Evolutionary conservation across 2,113 vertebrate species (phyloP), one percentile per base, ranked within the genome.

Genomic region (Mus spicilegus): DNA sequence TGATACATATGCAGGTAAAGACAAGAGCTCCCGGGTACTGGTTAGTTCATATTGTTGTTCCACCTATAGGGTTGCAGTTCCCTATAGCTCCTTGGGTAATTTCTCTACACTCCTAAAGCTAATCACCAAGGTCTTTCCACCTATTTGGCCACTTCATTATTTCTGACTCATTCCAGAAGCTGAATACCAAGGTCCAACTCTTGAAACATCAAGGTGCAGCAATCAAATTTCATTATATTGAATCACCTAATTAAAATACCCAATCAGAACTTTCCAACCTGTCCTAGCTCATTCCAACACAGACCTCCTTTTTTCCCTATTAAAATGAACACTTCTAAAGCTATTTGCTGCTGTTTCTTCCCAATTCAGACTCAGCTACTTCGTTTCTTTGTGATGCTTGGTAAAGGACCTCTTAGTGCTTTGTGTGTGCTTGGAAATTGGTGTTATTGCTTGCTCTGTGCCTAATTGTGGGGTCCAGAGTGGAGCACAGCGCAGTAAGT

Each of bases 51-150:
- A n/a, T n/a, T n/a, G n/a, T n/a, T n/a, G n/a, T n/a, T n/a, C n/a
- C n/a, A n/a, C n/a, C n/a, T n/a, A n/a, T n/a, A n/a, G n/a, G n/a
- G n/a, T n/a, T n/a, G n/a, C n/a, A n/a, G n/a, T n/a, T n/a, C n/a
- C n/a, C n/a, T n/a, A n/a, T n/a, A n/a, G n/a, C n/a, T n/a, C n/a
- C n/a, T n/a, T n/a, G n/a, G n/a, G n/a, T n/a, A n/a, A n/a, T n/a
- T n/a, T n/a, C n/a, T n/a, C n/a, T n/a, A n/a, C 2, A 42, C 3
- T 28, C 22, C 22, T n/a, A 82, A 82, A 28, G 30, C 49, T 61
- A 42, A 14, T 7, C 11, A 42, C 12, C 12, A 28, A 42, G 7
- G 0, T 42, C 36, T 61, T 4, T 61, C 7, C 1, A 0, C 54
- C 22, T 82, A 14, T 17, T 58, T 28, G 10, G 9, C 51, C 19